phyloP scores from a whole-genome alignment of 1,140 invertebrate genomes.

The Drosophila eugracilis region DNA sequence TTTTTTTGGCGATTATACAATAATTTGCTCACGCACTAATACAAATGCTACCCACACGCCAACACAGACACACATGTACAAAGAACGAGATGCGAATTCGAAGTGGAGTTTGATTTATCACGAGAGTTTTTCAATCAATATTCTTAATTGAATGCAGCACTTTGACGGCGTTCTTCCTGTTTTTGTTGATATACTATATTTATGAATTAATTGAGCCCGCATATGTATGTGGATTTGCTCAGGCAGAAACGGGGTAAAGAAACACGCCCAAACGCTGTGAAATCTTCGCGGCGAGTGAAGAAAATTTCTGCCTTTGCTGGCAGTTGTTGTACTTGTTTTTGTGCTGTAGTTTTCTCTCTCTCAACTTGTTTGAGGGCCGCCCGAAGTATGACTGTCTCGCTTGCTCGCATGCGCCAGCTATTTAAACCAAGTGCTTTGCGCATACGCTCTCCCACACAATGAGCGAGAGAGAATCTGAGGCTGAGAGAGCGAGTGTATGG shows the following conservation, averaged over 20 bases:
- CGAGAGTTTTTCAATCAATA: slow-evolving; percentile 18
- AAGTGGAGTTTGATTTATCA: slow-evolving; percentile 19
- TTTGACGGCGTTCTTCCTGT: slow-evolving; percentile 16
- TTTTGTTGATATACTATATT: slow-evolving; percentile 15
- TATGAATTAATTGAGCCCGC: slow-evolving; percentile 40
- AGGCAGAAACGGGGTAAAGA: slow-evolving; percentile 24
- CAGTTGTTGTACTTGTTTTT: slow-evolving; percentile 20
- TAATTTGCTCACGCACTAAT: slow-evolving; percentile 63
- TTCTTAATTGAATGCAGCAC: slow-evolving; percentile 21
- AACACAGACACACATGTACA: slow-evolving; percentile 19
- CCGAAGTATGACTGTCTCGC: slow-evolving; percentile 14
- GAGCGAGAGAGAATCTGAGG: neutral
- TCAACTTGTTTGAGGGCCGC: slow-evolving; percentile 30
- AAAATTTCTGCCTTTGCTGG: slow-evolving; percentile 44
- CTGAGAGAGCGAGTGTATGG: slow-evolving; percentile 9
- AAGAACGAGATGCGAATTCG: slow-evolving; percentile 30
- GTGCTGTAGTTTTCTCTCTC: slow-evolving; percentile 16
- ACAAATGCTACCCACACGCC: slow-evolving; percentile 38
- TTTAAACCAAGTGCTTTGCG: slow-evolving; percentile 48
- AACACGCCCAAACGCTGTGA: slow-evolving; percentile 82
- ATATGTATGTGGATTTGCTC: slow-evolving; percentile 10
- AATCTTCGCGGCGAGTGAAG: slow-evolving; percentile 64
- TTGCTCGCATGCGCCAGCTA: slow-evolving; percentile 4
- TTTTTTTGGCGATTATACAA: slow-evolving; percentile 77
- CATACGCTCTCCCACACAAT: slow-evolving; percentile 66